A percentile compares a stretch with the other conserved stretches of the same genome.
Conservation (phyloP, 2,888 invertebrate genomes). For the Meiosimyza platycephala region DNA sequence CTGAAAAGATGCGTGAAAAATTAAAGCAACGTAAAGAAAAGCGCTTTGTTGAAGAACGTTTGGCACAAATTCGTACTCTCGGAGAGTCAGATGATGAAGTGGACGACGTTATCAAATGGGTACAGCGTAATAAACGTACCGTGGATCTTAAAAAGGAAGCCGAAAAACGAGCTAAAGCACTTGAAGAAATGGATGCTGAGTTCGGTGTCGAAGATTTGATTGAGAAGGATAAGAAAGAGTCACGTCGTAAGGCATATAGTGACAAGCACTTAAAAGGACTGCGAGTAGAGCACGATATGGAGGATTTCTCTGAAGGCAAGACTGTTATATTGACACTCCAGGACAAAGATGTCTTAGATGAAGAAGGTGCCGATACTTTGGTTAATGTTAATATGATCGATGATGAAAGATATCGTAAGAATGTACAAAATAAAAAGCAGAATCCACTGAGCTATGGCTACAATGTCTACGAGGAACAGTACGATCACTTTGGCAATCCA, state of each 20-base stretch:
- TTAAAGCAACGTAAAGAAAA: constrained; percentile 83
- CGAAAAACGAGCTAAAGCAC: constrained; percentile 85
- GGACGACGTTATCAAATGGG: constrained; percentile 84
- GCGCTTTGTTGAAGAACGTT: constrained; percentile 74
- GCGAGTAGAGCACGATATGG: constrained; percentile 84
- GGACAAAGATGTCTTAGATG: constrained; percentile 90
- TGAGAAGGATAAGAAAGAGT: constrained; percentile 78
- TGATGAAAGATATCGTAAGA: constrained; percentile 86
- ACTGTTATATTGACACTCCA: constrained; percentile 92
- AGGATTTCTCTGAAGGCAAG: constrained; percentile 79
- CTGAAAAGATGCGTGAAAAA: constrained; percentile 85
- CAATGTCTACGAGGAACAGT: constrained; percentile 83
- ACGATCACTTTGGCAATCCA: constrained; percentile 76
- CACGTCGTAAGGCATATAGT: constrained; percentile 73
- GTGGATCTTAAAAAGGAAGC: constrained; percentile 86
- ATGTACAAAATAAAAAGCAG: constrained; percentile 84
- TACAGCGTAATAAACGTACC: constrained; percentile 80
- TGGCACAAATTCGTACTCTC: constrained; percentile 78
- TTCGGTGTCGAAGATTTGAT: constrained; percentile 90
- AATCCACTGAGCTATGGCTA: constrained; percentile 86
- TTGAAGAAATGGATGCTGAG: constrained; percentile 95
- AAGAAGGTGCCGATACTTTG: constrained; percentile 87
- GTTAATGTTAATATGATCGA: constrained; percentile 92
- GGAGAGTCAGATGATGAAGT: constrained; percentile 82
- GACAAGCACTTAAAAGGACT: constrained; percentile 82